phyloP scores from a whole-genome alignment of 2,113 vertebrate genomes.

The Eublepharis macularius region DNA sequence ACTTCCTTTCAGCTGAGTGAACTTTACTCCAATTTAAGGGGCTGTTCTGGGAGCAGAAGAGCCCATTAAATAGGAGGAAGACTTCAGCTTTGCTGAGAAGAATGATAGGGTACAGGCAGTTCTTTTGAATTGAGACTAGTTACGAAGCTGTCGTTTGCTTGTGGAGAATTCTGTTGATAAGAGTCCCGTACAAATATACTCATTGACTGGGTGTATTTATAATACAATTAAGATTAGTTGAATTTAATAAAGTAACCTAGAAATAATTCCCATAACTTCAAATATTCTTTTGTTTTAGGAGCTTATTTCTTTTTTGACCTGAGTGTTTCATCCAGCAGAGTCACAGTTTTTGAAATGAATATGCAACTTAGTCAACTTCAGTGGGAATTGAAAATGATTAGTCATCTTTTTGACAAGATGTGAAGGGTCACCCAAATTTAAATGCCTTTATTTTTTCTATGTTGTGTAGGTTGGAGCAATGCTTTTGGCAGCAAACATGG shows the following conservation, averaged over 20 bases:
- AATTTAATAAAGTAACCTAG: slow-evolving; percentile 17
- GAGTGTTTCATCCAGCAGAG: fast-evolving
- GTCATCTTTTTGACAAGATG: neutral
- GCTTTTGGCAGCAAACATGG: neutral
- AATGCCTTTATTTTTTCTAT: slow-evolving; percentile 3
- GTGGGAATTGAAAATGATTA: neutral
- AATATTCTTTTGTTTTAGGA: neutral
- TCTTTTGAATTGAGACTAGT: neutral
- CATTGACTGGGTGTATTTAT: neutral
- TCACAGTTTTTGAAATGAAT: neutral
- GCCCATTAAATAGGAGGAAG: too few species aligned
- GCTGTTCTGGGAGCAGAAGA: too few species aligned
- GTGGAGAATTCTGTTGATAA: neutral
- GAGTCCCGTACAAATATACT: neutral
- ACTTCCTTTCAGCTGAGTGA: too few species aligned
- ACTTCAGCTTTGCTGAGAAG: too few species aligned
- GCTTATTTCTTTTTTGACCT: neutral
- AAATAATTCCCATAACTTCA: neutral
- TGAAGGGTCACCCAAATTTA: neutral
- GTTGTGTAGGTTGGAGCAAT: neutral
- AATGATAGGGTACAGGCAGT: too few species aligned
- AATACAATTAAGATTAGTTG: neutral
- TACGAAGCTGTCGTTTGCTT: neutral
- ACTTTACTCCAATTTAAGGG: too few species aligned
- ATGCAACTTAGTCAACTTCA: neutral